These are phyloP conservation scores for Scaptomyza montana DNA, from an alignment of 1,140 invertebrate species.

Conservation along the genomic window DNA sequence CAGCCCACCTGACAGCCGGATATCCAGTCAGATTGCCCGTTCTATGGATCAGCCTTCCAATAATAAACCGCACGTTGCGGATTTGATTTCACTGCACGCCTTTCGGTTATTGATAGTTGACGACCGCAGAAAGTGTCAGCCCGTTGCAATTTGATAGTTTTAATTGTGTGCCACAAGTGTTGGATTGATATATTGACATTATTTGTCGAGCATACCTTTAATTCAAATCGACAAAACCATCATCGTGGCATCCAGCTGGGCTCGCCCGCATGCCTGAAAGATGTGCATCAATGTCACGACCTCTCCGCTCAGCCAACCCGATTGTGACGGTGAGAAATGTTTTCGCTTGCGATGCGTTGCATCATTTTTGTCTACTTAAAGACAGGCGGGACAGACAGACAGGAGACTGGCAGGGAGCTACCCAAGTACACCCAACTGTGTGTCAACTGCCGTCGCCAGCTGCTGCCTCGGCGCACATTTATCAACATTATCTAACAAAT, in stretches of 20 bases:
- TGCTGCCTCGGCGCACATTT: constrained; percentile 62
- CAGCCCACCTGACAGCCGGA: not conserved
- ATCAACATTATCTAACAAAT: constrained; percentile 83
- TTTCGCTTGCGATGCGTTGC: constrained; percentile 27
- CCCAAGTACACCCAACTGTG: constrained; percentile 63
- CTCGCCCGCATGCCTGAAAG: not conserved
- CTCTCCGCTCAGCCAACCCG: too few relatives aligned
- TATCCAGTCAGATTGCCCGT: not conserved
- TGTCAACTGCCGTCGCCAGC: constrained; percentile 41
- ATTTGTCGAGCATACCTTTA: constrained; percentile 52
- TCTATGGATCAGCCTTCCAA: constrained; percentile 1
- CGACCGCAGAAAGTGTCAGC: constrained; percentile 57
- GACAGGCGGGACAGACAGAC: constrained; percentile 1
- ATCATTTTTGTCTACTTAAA: constrained; percentile 35
- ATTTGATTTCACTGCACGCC: constrained; percentile 53
- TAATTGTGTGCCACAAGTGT: constrained; percentile 61
- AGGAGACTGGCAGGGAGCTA: not conserved
- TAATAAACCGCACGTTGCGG: constrained; percentile 68
- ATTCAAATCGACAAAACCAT: constrained; percentile 54
- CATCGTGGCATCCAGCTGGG: constrained; percentile 29
- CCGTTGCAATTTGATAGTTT: constrained; percentile 54
- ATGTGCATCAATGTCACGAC: constrained; percentile 22
- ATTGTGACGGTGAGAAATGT: constrained; percentile 33
- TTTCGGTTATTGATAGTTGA: constrained; percentile 68
- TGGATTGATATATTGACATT: constrained; percentile 75